Conservation (phyloP, 2,113 vertebrate genomes). For the Coregonus clupeaformis region DNA sequence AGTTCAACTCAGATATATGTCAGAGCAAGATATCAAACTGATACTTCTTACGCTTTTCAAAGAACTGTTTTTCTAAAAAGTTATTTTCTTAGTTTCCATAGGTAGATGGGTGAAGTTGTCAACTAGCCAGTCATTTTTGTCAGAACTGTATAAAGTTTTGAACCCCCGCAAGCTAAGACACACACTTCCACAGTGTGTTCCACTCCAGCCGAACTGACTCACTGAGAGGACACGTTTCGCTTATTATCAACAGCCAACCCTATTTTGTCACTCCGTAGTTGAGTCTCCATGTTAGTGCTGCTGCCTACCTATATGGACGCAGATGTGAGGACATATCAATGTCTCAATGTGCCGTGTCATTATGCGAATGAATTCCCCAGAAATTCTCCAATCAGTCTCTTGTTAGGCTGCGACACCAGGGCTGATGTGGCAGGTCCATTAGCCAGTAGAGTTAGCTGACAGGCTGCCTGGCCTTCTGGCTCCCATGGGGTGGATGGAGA, state of each 20-base stretch:
- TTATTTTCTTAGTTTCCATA: not conserved
- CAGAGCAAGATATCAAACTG: too few species aligned
- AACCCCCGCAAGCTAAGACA: not conserved
- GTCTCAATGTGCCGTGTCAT: constrained; percentile 48
- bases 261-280: constrained; percentile 18
- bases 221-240: constrained; percentile 19
- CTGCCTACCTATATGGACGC: constrained; percentile 23
- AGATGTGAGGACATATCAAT: constrained; percentile 19
- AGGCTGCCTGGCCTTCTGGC: constrained; percentile 43
- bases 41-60: too few species aligned
- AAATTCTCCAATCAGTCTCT: constrained; percentile 69
- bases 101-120: too few species aligned
- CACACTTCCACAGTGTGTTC: constrained; percentile 19
- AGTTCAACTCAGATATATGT: too few species aligned
- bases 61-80: not conserved
- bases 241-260: constrained; percentile 43
- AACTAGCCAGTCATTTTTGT: not conserved
- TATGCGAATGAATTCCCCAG: constrained; percentile 57
- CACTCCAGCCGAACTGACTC: constrained; percentile 25
- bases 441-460: constrained; percentile 62
- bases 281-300: constrained; percentile 5
- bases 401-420: constrained; percentile 60
- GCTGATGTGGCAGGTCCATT: constrained; percentile 72
- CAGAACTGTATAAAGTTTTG: not conserved
- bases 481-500: constrained; percentile 34